A percentile compares a stretch with the other conserved stretches of the same genome.
Conservation (phyloP, 2,113 vertebrate species). For the Pygoscelis adeliae region DNA sequence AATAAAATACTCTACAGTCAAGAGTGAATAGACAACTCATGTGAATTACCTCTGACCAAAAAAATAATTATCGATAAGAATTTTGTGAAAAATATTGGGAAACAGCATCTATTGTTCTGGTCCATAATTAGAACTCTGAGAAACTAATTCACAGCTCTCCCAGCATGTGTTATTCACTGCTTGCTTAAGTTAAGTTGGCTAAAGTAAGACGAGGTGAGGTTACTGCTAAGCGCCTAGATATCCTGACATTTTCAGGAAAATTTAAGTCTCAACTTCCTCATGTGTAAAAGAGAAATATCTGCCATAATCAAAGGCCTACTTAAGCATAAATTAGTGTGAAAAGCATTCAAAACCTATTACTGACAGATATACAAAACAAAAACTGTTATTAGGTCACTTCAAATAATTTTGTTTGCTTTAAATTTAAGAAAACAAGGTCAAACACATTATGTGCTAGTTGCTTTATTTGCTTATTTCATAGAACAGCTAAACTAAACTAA, state of each 20-base stretch:
- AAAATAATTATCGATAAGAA: neutral
- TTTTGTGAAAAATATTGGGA: neutral
- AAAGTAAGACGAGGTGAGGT: neutral
- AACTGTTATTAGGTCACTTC: neutral
- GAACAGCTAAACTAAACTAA: neutral
- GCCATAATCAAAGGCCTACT: neutral
- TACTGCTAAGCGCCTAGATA: neutral
- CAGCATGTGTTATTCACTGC: neutral
- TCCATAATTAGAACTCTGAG: neutral
- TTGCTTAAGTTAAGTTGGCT: neutral
- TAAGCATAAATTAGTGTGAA: neutral
- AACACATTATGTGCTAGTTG: accelerated
- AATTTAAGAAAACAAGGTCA: neutral
- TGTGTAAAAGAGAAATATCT: neutral
- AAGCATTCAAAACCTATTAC: neutral
- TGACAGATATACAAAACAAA: neutral
- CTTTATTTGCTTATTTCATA: neutral
- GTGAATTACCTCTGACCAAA: neutral
- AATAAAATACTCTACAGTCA: neutral
- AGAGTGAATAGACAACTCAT: neutral
- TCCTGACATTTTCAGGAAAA: neutral
- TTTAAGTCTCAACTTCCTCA: neutral
- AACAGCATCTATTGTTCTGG: conserved; percentile 4
- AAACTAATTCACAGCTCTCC: neutral
- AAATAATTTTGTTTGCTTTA: neutral